Percentiles rank a stretch among this genome's conserved stretches.
phyloP scores from a whole-genome alignment of 2,113 vertebrate species.

The Shinisaurus crocodilurus region DNA sequence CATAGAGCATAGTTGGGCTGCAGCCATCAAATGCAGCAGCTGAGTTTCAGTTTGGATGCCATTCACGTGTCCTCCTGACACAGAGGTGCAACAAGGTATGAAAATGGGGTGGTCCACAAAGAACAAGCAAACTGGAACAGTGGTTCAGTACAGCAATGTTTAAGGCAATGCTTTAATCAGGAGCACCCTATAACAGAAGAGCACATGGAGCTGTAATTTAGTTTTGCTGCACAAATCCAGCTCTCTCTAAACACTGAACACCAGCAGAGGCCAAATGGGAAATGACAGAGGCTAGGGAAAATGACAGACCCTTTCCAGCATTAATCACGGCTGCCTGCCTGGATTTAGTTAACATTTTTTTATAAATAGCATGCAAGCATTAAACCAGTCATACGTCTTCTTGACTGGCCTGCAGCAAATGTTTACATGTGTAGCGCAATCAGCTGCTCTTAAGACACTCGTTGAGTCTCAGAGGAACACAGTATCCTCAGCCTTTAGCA shows the following conservation, averaged over 20 bases:
- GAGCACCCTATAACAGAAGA: background rate
- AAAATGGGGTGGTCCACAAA: background rate
- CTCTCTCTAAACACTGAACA: background rate
- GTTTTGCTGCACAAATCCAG: slow-evolving; percentile 11
- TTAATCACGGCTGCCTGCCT: slow-evolving; percentile 42
- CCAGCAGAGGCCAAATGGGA: slow-evolving; percentile 1
- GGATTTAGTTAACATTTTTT: slow-evolving; percentile 27
- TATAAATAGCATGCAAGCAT: slow-evolving; percentile 49
- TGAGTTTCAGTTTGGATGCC: background rate
- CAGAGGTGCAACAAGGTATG: background rate
- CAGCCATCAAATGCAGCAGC: background rate
- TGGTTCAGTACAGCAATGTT: background rate
- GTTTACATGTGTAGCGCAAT: slow-evolving; percentile 23
- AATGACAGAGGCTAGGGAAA: slow-evolving; percentile 11
- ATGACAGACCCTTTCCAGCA: slow-evolving; percentile 10
- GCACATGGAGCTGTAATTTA: background rate
- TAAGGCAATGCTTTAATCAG: background rate
- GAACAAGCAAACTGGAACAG: background rate
- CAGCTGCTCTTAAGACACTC: slow-evolving; percentile 10
- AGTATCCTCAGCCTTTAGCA: background rate
- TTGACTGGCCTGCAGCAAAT: background rate
- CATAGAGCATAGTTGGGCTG: background rate
- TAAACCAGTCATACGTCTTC: slow-evolving; percentile 13
- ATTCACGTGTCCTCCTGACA: background rate
- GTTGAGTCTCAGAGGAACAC: background rate